Percentiles rank a stretch among this genome's conserved stretches.
Conservation (phyloP, 1,140 invertebrate species). For the Zelostemma sp. region DNA sequence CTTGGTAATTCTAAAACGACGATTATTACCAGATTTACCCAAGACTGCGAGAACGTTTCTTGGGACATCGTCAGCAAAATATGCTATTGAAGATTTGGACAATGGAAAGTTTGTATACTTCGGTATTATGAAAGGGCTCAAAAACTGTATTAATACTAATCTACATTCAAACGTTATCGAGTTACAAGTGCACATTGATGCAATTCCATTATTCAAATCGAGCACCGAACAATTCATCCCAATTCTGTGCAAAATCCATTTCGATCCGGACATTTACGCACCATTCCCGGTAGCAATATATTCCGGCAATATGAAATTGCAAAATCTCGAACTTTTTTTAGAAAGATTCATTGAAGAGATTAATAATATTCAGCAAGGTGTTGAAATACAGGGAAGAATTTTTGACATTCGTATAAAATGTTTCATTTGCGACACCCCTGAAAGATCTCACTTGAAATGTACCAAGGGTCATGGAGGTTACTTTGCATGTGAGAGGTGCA, state of each 20-base stretch:
- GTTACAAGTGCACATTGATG: conserved; percentile 36
- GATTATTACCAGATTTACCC: conserved; percentile 10
- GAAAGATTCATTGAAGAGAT: conserved; percentile 23
- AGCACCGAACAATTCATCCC: conserved; percentile 32
- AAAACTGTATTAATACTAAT: conserved; percentile 18
- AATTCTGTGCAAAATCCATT: conserved; percentile 31
- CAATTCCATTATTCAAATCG: conserved; percentile 31
- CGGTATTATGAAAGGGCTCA: conserved; percentile 22
- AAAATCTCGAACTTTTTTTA: conserved; percentile 15
- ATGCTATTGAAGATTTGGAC: conserved; percentile 14
- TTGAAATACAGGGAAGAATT: too few relatives aligned
- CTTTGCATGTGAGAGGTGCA: conserved; percentile 27
- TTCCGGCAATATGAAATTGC: conserved; percentile 20
- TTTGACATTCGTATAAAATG: too few relatives aligned
- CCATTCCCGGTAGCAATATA: conserved; percentile 30
- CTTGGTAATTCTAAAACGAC: conserved; percentile 16
- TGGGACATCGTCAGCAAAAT: conserved; percentile 9
- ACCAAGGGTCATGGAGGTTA: conserved; percentile 28
- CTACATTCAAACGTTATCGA: conserved; percentile 16
- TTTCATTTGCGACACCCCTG: too few relatives aligned
- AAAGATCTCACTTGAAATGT: conserved; percentile 28
- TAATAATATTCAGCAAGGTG: conserved; percentile 6
- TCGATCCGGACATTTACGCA: too few relatives aligned
- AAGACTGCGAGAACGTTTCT: conserved; percentile 21
- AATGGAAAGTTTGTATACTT: conserved; percentile 34